Evolutionary conservation across 2,797 vertebrate species (phyloP).

Genomic region (Bradypus variegatus): DNA sequence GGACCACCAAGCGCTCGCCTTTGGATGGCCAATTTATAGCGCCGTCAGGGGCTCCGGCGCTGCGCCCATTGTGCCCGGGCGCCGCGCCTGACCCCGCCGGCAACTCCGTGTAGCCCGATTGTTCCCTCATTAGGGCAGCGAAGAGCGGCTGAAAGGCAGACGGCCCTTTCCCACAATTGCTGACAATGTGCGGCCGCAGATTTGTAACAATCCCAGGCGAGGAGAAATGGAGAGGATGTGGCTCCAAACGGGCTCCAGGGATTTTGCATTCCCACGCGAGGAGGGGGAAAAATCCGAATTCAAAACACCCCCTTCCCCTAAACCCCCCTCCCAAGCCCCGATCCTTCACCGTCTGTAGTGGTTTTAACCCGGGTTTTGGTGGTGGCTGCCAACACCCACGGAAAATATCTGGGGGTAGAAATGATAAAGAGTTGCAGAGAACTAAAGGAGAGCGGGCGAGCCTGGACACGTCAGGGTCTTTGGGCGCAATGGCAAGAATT

Average conservation of each 20-base stretch:
- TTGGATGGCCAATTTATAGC: conserved; percentile 86
- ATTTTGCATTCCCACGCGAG: conserved; percentile 43
- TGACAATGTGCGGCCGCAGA: conserved; percentile 63
- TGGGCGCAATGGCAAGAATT: background rate
- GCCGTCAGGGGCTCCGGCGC: conserved; percentile 89
- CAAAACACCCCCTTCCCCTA: background rate
- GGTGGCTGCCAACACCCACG: background rate
- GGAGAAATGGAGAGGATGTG: conserved; percentile 63
- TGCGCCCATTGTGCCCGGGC: conserved; percentile 79
- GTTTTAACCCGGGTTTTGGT: background rate
- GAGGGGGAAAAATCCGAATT: background rate
- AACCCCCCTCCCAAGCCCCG: background rate
- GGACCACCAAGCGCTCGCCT: conserved; percentile 80
- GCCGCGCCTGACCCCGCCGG: conserved; percentile 79
- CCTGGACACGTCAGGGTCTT: background rate
- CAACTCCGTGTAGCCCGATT: conserved; percentile 80
- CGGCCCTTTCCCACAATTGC: conserved; percentile 82
- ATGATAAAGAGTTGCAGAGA: background rate
- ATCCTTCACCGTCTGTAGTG: rapidly evolving
- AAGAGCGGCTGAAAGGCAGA: conserved; percentile 76
- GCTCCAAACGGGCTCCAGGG: conserved; percentile 47
- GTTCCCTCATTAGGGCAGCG: conserved; percentile 82
- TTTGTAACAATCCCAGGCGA: conserved; percentile 53
- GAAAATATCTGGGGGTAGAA: background rate
- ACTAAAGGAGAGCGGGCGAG: background rate